These are phyloP conservation scores for Pandemis heparana DNA, from an alignment of 2,888 invertebrate genomes.

Conservation along the genomic window DNA sequence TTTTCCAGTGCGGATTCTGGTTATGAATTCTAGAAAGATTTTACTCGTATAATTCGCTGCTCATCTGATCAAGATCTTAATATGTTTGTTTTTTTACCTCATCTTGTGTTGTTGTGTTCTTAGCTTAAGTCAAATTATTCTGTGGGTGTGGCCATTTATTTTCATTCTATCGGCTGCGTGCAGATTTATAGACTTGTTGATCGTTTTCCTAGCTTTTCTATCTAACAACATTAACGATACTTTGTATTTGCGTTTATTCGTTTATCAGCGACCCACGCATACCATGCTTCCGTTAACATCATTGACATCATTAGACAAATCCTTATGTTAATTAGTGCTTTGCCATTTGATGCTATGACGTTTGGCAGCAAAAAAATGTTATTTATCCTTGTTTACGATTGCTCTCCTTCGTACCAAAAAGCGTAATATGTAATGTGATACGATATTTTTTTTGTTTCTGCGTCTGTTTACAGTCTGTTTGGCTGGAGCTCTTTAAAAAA, in stretches of 20 bases:
- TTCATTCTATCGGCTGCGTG: not conserved
- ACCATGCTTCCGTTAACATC: slow-evolving; percentile 24
- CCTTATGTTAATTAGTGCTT: slow-evolving; percentile 21
- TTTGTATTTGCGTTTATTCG: not conserved
- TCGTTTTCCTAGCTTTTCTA: not conserved
- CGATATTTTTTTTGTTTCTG: not conserved
- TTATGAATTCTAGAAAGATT: no score
- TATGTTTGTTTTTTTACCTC: not conserved
- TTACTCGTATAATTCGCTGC: not conserved
- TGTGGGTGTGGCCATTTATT: not conserved
- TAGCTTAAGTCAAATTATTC: not conserved
- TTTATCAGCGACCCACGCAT: not conserved
- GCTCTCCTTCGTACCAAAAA: not conserved
- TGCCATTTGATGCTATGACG: slow-evolving; percentile 9
- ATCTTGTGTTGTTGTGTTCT: not conserved
- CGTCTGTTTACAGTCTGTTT: not conserved
- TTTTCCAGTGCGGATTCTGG: no score
- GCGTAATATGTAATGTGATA: not conserved
- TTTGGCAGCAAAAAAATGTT: slow-evolving; percentile 16
- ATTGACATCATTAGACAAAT: slow-evolving; percentile 23
- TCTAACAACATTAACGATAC: not conserved
- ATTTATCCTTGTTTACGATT: not conserved
- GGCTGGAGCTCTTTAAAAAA: not conserved
- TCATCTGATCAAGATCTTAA: not conserved
- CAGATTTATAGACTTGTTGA: slow-evolving; percentile 8